Percentiles rank a stretch among this genome's conserved stretches.
Evolutionary conservation across 2,888 invertebrate genomes (phyloP).

Genomic region (Xanthia togata): DNA sequence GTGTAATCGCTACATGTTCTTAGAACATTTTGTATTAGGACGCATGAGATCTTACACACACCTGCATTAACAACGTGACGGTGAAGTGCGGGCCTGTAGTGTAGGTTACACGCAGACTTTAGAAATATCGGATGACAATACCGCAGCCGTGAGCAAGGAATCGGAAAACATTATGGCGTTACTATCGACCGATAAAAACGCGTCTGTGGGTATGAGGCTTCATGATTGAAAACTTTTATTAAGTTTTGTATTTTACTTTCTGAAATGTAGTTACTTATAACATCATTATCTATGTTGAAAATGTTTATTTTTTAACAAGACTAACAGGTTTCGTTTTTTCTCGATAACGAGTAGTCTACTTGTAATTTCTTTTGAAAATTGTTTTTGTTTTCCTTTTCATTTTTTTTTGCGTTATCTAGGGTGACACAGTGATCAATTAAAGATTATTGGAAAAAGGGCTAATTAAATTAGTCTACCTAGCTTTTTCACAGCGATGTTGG

Average conservation of each 20-base stretch:
- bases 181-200: too few relatives aligned
- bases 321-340: background rate
- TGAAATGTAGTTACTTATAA: background rate
- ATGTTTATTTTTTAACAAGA: background rate
- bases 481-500: too few relatives aligned
- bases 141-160: too few relatives aligned
- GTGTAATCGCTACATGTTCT: too few relatives aligned
- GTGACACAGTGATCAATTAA: background rate
- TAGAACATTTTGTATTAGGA: too few relatives aligned
- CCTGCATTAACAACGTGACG: too few relatives aligned
- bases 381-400: background rate
- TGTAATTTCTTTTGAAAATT: background rate
- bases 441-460: background rate
- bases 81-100: too few relatives aligned
- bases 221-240: background rate
- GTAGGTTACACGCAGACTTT: too few relatives aligned
- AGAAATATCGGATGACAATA: too few relatives aligned
- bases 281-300: background rate
- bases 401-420: accelerated
- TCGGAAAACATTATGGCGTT: too few relatives aligned
- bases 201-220: too few relatives aligned
- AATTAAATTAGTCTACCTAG: background rate
- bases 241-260: slow-evolving; percentile 1
- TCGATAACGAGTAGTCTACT: background rate
- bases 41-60: too few relatives aligned